Percentiles rank a stretch among this genome's conserved stretches.
phyloP scores from a whole-genome alignment of 2,797 vertebrate genomes.

The Tadarida brasiliensis region DNA sequence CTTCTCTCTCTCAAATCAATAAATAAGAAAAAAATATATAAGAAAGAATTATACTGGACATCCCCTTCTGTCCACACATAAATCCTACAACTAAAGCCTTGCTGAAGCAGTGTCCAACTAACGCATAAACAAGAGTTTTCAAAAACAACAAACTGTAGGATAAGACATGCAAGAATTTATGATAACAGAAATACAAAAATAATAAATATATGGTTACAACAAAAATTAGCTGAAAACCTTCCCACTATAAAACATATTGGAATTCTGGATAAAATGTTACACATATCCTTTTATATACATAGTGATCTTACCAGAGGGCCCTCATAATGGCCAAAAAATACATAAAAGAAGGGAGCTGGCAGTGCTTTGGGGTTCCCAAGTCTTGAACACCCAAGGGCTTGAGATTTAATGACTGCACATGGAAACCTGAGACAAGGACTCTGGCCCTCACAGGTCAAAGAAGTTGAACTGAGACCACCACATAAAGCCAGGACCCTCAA shows the following conservation, averaged over 20 bases:
- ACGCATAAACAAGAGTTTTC: background rate
- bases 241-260: background rate
- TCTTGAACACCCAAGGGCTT: background rate
- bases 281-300: background rate
- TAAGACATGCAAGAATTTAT: background rate
- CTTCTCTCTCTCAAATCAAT: too few relatives aligned
- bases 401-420: background rate
- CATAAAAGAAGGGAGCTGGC: background rate
- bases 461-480: background rate
- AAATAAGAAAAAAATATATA: too few relatives aligned
- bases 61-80: background rate
- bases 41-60: background rate
- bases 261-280: conserved; percentile 8
- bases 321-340: background rate
- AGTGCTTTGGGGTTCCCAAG: background rate
- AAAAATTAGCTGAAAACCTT: background rate
- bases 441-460: background rate
- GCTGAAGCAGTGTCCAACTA: background rate
- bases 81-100: conserved; percentile 28
- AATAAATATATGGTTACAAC: background rate
- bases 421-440: background rate
- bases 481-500: background rate
- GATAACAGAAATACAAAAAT: background rate
- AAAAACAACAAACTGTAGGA: background rate
- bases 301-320: background rate